These are phyloP conservation scores for Thunnus maccoyii DNA, from an alignment of 2,113 vertebrate species.

Conservation along the genomic window DNA sequence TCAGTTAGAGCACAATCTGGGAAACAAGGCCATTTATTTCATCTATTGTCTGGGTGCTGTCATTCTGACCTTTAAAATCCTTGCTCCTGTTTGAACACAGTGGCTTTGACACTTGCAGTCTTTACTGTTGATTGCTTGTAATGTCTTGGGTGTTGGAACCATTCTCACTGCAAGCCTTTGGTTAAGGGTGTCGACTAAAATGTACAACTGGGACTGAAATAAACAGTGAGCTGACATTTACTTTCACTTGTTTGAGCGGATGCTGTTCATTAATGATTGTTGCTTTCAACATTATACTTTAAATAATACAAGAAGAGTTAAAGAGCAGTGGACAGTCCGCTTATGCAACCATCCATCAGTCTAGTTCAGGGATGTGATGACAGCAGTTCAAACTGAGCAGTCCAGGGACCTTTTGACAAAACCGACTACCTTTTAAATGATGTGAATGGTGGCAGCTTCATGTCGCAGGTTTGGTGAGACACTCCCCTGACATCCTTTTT, in stretches of 20 bases:
- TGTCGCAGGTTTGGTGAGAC: too few relatives aligned
- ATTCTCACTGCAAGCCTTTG: not conserved
- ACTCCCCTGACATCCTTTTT: not conserved
- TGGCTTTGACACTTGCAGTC: constrained; percentile 40
- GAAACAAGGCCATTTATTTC: constrained; percentile 54
- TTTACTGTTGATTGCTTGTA: constrained; percentile 44
- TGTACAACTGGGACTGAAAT: not conserved
- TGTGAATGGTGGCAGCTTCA: too few relatives aligned
- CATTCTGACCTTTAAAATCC: constrained; percentile 68
- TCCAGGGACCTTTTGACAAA: too few relatives aligned
- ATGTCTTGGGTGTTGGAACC: constrained; percentile 16
- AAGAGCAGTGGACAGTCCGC: not conserved
- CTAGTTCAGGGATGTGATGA: not conserved
- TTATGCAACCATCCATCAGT: not conserved
- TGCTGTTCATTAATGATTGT: not conserved
- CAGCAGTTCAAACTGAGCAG: not conserved
- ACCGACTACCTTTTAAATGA: too few relatives aligned
- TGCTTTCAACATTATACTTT: not conserved
- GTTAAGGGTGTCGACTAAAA: not conserved
- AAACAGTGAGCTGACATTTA: constrained; percentile 34
- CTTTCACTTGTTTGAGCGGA: not conserved
- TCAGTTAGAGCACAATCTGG: constrained; percentile 49
- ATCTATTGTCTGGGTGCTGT: constrained; percentile 46
- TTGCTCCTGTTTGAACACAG: constrained; percentile 30
- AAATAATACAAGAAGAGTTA: not conserved